Conservation (phyloP, 1,140 invertebrate species). For the Aphaenogaster floridana region DNA sequence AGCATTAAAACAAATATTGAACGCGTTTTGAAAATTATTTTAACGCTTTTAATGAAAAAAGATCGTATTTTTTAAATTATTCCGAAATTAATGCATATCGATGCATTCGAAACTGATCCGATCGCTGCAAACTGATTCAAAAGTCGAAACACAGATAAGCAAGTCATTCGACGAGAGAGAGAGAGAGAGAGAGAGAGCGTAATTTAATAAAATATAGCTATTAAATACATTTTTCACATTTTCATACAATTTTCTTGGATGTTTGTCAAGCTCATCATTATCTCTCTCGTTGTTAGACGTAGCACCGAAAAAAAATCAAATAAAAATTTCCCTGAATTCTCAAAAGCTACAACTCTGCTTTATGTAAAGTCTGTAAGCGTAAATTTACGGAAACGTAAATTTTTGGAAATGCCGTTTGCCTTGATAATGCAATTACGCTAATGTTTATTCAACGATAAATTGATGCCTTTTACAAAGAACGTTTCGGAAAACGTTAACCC, state of each 20-base stretch:
- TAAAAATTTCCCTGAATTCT: not conserved
- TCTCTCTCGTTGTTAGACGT: not conserved
- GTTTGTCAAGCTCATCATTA: not conserved
- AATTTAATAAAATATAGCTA: conserved; percentile 4
- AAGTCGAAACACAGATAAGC: not conserved
- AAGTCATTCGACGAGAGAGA: too few relatives aligned
- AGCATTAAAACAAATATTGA: conserved; percentile 53
- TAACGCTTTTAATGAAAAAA: conserved; percentile 1
- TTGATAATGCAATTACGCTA: conserved; percentile 33
- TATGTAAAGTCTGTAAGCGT: not conserved
- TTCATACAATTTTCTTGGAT: not conserved
- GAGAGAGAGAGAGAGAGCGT: not conserved
- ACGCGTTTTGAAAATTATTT: conserved; percentile 41
- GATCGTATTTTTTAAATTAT: conserved; percentile 4
- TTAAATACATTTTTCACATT: not conserved
- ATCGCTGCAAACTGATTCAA: not conserved
- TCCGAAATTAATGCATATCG: not conserved
- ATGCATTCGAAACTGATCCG: not conserved
- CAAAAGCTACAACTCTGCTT: not conserved
- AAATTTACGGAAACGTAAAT: not conserved
- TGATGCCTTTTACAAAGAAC: conserved; percentile 53
- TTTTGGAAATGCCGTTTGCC: conserved; percentile 17
- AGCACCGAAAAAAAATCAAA: not conserved
- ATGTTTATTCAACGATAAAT: conserved; percentile 59
- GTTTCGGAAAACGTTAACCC: conserved; percentile 48